phyloP scores from a whole-genome alignment of 2,888 invertebrate species.

The Eupithecia insigniata region DNA sequence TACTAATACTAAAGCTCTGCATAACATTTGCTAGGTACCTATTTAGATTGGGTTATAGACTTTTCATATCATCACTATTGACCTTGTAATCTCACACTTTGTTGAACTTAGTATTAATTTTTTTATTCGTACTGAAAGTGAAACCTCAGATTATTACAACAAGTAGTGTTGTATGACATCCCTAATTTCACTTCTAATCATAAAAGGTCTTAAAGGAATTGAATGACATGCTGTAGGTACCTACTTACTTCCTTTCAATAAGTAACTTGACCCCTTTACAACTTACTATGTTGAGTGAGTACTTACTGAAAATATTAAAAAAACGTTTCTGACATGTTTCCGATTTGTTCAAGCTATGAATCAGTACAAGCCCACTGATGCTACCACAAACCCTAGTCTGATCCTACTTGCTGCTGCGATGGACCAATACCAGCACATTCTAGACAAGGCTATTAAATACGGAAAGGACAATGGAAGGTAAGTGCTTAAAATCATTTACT shows the following conservation, averaged over 20 bases:
- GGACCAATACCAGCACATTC: constrained; percentile 95
- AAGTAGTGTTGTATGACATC: neutral
- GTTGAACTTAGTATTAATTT: neutral
- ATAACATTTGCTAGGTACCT: too few relatives aligned
- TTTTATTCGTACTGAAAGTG: neutral
- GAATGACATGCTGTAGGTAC: neutral
- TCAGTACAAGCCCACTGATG: constrained; percentile 98
- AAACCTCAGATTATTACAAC: neutral
- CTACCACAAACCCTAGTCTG: constrained; percentile 99
- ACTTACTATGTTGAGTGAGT: too few relatives aligned
- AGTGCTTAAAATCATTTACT: constrained; percentile 12
- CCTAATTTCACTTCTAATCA: neutral
- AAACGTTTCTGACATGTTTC: neutral
- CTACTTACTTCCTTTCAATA: too few relatives aligned
- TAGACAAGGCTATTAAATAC: constrained; percentile 95
- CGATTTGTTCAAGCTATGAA: constrained; percentile 90
- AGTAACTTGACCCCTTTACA: too few relatives aligned
- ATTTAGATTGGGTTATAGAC: neutral
- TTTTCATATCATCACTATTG: constrained; percentile 1
- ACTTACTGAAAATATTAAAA: neutral
- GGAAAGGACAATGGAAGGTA: constrained; percentile 85
- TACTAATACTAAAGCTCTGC: too few relatives aligned
- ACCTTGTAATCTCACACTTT: constrained; percentile 19
- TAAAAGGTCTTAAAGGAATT: neutral
- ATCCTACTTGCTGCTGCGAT: constrained; percentile 97